Percentiles rank a stretch among this genome's conserved stretches.
phyloP scores from a whole-genome alignment of 1,140 invertebrate species.

The Lutraria rhynchaena region DNA sequence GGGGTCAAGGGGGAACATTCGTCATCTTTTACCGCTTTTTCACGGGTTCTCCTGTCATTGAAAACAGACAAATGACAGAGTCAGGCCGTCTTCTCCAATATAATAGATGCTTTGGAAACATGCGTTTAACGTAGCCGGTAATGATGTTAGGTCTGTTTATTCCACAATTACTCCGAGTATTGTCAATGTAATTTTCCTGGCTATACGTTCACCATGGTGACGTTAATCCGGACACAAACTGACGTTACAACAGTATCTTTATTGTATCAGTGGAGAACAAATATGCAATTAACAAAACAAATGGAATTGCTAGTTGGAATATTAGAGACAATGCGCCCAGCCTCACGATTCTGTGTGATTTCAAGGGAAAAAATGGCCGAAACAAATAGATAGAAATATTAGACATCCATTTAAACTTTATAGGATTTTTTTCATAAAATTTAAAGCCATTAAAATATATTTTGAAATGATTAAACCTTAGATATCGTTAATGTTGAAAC shows the following conservation, averaged over 20 bases:
- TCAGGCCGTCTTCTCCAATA: constrained; percentile 29
- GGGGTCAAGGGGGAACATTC: constrained; percentile 12
- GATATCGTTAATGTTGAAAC: too few relatives aligned
- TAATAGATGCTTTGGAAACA: constrained; percentile 28
- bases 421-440: too few relatives aligned
- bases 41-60: constrained; percentile 27
- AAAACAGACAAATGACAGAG: constrained; percentile 38
- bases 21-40: constrained; percentile 33
- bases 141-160: constrained; percentile 38
- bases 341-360: too few relatives aligned
- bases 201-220: constrained; percentile 39
- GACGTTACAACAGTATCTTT: constrained; percentile 43
- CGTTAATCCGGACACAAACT: constrained; percentile 38
- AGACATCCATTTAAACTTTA: too few relatives aligned
- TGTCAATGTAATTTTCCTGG: constrained; percentile 42
- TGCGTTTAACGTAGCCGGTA: constrained; percentile 10
- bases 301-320: neutral
- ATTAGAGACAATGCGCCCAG: too few relatives aligned
- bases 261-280: constrained; percentile 44
- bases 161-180: constrained; percentile 32
- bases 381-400: constrained; percentile 12
- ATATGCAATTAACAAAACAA: constrained; percentile 54
- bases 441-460: too few relatives aligned
- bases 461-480: too few relatives aligned
- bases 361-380: neutral